A percentile compares a stretch with the other conserved stretches of the same genome.
Evolutionary conservation across 1,140 invertebrate genomes (phyloP).

Genomic region (Micrasema longulum): DNA sequence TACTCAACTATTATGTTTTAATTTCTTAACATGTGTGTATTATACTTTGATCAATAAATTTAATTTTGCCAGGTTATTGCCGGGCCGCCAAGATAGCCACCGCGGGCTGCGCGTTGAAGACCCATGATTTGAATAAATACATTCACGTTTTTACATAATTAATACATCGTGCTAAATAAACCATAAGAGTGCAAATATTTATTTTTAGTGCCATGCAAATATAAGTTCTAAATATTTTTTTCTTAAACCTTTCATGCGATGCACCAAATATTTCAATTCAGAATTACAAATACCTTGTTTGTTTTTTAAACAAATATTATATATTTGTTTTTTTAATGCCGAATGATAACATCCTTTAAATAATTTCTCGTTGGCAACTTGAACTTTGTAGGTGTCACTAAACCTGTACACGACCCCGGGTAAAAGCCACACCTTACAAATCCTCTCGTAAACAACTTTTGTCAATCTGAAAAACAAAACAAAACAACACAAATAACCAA

Average conservation of each 20-base stretch:
- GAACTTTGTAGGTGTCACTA: not conserved
- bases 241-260: not conserved
- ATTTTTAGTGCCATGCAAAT: too few relatives aligned
- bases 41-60: too few relatives aligned
- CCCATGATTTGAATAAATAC: too few relatives aligned
- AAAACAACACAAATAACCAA: too few relatives aligned
- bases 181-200: too few relatives aligned
- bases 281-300: constrained; percentile 1
- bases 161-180: too few relatives aligned
- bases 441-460: constrained; percentile 3
- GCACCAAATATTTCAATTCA: not conserved
- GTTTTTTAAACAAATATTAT: not conserved
- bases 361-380: constrained; percentile 10
- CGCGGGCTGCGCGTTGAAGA: too few relatives aligned
- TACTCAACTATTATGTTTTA: too few relatives aligned
- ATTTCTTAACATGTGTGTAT: too few relatives aligned
- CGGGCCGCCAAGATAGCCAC: too few relatives aligned
- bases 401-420: constrained; percentile 1
- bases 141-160: too few relatives aligned
- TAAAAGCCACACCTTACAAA: constrained; percentile 3
- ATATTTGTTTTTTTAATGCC: constrained; percentile 1
- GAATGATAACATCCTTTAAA: constrained; percentile 6
- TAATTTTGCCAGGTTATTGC: too few relatives aligned
- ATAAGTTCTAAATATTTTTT: not conserved
- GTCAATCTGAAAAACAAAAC: constrained; percentile 1